Evolutionary conservation across 2,113 vertebrate species (phyloP).

Genomic region (Calyptomena viridis): DNA sequence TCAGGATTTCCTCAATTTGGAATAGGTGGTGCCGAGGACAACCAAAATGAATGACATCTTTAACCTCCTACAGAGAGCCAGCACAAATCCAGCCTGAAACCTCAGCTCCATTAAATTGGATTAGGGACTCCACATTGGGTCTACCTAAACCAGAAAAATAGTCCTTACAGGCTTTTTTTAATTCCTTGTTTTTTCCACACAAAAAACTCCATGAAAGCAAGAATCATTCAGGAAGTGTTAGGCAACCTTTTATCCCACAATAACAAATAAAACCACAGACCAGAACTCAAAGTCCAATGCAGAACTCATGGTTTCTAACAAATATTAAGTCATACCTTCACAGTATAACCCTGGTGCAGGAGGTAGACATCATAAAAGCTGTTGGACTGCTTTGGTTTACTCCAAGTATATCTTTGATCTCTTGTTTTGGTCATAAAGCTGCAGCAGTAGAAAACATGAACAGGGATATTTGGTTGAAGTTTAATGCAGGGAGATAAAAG

Average conservation of each 20-base stretch:
- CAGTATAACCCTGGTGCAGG: background rate
- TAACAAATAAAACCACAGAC: background rate
- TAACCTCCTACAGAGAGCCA: background rate
- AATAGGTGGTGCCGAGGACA: background rate
- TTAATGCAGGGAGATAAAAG: background rate
- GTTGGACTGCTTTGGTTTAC: background rate
- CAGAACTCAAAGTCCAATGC: background rate
- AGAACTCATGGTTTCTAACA: background rate
- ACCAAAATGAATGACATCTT: background rate
- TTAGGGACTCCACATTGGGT: background rate
- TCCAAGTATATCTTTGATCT: background rate
- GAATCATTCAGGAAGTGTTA: background rate
- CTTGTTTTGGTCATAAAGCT: background rate
- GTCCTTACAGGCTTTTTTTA: background rate
- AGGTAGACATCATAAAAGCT: background rate
- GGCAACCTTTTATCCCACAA: background rate
- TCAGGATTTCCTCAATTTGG: background rate
- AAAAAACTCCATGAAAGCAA: background rate
- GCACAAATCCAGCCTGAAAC: background rate
- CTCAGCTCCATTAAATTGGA: slow-evolving; percentile 6
- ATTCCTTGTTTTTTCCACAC: background rate
- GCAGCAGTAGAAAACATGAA: background rate
- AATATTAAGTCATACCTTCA: background rate
- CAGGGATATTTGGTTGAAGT: background rate
- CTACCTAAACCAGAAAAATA: background rate